Conservation (phyloP, 2,113 vertebrate genomes). For the Sterna hirundo region DNA sequence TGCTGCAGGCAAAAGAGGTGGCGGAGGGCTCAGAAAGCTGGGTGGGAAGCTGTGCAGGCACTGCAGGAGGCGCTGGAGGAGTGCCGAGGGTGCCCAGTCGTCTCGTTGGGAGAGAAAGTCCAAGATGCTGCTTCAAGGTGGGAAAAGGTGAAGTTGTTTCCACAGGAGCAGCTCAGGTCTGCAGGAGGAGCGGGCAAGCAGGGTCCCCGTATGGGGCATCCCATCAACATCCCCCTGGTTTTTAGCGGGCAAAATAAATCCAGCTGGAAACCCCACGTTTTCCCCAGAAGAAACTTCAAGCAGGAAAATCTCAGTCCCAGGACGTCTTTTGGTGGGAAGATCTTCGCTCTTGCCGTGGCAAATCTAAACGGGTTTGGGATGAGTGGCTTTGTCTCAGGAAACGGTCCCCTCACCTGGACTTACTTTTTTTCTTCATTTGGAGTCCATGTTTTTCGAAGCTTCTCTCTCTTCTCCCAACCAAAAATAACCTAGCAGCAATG, state of each 20-base stretch:
- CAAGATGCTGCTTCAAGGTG: background rate
- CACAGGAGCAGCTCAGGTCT: background rate
- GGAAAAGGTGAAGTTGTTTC: background rate
- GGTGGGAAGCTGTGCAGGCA: background rate
- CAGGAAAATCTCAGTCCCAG: background rate
- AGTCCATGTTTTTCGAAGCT: background rate
- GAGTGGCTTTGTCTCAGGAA: background rate
- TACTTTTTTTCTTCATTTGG: background rate
- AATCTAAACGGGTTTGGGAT: background rate
- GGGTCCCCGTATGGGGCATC: background rate
- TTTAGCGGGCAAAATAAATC: background rate
- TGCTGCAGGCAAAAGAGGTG: background rate
- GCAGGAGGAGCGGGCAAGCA: background rate
- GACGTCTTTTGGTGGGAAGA: background rate
- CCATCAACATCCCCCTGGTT: background rate
- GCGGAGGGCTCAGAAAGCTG: background rate
- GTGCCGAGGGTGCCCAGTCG: fast-evolving
- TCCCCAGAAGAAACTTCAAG: background rate
- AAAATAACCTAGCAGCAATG: conserved; percentile 41
- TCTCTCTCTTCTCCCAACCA: background rate
- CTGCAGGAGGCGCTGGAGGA: background rate
- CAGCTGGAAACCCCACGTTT: background rate
- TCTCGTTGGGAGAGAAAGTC: background rate
- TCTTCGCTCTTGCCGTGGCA: background rate
- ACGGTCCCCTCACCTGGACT: background rate